phyloP scores from a whole-genome alignment of 2,113 vertebrate species.

The Sigmodon hispidus region DNA sequence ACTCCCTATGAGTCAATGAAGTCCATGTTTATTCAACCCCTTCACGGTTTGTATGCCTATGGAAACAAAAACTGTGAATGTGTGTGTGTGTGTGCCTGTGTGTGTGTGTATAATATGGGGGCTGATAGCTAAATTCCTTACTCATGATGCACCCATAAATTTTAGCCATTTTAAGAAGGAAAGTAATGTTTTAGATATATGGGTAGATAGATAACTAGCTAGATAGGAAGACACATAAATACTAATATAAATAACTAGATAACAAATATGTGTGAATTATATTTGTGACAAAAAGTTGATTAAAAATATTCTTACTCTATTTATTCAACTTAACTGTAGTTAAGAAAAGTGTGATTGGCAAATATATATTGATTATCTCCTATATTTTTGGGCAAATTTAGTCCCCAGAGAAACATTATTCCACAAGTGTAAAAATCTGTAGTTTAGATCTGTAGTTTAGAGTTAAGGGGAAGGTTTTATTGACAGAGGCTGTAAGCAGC shows the following conservation, averaged over 20 bases:
- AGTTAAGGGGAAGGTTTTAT: neutral
- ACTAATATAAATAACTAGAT: neutral
- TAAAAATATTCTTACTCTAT: neutral
- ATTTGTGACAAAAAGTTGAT: neutral
- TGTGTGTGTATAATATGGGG: neutral
- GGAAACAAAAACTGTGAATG: neutral
- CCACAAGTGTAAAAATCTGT: neutral
- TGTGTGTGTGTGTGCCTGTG: neutral
- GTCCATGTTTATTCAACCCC: too few species aligned
- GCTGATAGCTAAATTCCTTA: neutral
- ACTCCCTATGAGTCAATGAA: neutral
- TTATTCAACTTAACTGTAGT: neutral
- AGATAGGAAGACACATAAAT: neutral
- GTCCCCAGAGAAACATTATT: neutral
- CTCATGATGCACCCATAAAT: neutral
- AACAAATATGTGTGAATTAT: neutral
- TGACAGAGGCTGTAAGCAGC: slow-evolving; percentile 13
- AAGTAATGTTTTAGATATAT: neutral
- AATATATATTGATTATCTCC: neutral
- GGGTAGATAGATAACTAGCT: neutral
- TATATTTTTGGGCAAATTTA: neutral
- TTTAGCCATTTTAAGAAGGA: neutral
- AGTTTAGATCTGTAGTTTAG: neutral
- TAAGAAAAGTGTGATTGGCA: neutral
- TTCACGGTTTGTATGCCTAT: neutral